Base-by-base conservation (phyloP, 1,140 invertebrate genomes). In the Glossosoma conforme region DNA sequence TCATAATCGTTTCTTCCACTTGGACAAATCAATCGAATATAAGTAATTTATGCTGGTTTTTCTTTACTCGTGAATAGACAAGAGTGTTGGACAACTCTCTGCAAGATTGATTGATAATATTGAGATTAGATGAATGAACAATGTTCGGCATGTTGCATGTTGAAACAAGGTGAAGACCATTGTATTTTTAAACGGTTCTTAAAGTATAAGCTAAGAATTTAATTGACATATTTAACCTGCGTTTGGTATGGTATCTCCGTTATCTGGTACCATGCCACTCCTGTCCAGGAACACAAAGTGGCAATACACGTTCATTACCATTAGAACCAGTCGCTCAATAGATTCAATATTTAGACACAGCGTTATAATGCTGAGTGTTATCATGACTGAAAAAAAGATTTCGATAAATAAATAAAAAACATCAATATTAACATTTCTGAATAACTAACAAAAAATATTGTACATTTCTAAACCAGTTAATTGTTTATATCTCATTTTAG, bases 201-300 rank as follows among this genome's bases (percentile, higher is more conserved):
- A n/a, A n/a, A n/a, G n/a, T n/a, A n/a, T n/a, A n/a, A n/a, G n/a
- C n/a, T n/a, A n/a, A n/a, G n/a, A n/a, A n/a, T n/a, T n/a, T n/a
- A n/a, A n/a, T 13, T n/a, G n/a, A 18, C 18, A 28, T 5, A 20
- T 19, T 22, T 42, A 32, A 60, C 58, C 22, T 40, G 44, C 20
- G 41, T 54, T 44, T 21, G 59, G 56, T 11, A 53, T 4, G 9
- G 2, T 54, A 20, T 46, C 22, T 0, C 74, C 76, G 47, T 64
- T 71, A 0, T 40, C 44, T 1, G 75, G 75, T 10, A 78, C 2
- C 15, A 56, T 42, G 65, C 65, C 62, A 8, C 78, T 20, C 41
- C 71, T 60, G 41, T 69, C 63, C 3, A 76, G 46, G 22, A 66
- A 65, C 1, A 75, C 9, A 22, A 76, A 63, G 54, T 79, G 75